phyloP scores from a whole-genome alignment of 2,113 vertebrate genomes.

The Phrynosoma platyrhinos region DNA sequence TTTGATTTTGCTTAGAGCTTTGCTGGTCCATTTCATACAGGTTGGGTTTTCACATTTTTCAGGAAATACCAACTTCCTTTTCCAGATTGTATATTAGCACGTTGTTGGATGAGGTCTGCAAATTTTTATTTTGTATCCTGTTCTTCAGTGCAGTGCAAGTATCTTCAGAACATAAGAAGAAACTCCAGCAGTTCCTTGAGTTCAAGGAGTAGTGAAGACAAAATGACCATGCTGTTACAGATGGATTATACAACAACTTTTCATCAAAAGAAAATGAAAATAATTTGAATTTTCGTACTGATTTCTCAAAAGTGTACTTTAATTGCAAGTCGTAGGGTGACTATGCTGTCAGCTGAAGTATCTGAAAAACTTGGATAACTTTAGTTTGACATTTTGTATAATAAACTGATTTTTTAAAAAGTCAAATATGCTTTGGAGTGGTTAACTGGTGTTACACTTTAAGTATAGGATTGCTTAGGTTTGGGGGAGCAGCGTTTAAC shows the following conservation, averaged over 20 bases:
- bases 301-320: constrained; percentile 71
- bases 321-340: constrained; percentile 66
- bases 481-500: constrained; percentile 51
- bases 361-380: constrained; percentile 66
- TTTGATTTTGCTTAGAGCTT: not conserved
- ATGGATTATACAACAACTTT: constrained; percentile 60
- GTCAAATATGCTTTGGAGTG: constrained; percentile 36
- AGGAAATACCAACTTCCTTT: constrained; percentile 12
- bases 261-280: constrained; percentile 73
- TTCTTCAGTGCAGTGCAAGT: constrained; percentile 89
- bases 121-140: constrained; percentile 69
- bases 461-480: constrained; percentile 18
- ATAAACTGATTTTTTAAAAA: constrained; percentile 73
- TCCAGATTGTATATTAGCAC: constrained; percentile 55
- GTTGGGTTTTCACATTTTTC: constrained; percentile 11
- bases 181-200: constrained; percentile 95
- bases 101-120: constrained; percentile 67
- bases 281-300: constrained; percentile 72
- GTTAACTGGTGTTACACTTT: constrained; percentile 31
- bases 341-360: constrained; percentile 68
- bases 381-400: constrained; percentile 70
- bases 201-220: constrained; percentile 89
- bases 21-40: not conserved
- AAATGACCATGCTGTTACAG: constrained; percentile 65
- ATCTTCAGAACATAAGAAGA: constrained; percentile 93